These are phyloP conservation scores for Petrosia ficiformis DNA, from an alignment of 37 sponge, comb jelly and placozoan genomes.

Conservation along the genomic window DNA sequence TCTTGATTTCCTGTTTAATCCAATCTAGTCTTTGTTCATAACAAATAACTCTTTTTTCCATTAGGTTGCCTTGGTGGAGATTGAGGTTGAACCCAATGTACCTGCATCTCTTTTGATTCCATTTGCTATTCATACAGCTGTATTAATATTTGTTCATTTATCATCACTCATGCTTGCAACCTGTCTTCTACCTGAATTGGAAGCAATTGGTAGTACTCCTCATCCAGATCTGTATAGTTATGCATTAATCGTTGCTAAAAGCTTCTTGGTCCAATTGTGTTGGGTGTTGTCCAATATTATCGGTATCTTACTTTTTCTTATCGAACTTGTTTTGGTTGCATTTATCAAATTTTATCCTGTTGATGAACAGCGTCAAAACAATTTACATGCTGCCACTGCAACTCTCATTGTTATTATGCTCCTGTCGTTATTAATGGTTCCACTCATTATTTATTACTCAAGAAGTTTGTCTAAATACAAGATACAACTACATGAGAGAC, in stretches of 20 bases:
- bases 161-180: constrained; percentile 67
- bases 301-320: constrained; percentile 56
- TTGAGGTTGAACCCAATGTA: constrained; percentile 18
- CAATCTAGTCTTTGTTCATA: too few species aligned
- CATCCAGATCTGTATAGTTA: constrained; percentile 29
- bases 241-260: constrained; percentile 17
- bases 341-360: constrained; percentile 66
- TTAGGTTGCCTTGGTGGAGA: constrained; percentile 79
- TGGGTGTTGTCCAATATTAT: constrained; percentile 74
- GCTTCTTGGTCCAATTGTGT: constrained; percentile 34
- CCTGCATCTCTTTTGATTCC: constrained; percentile 44
- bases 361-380: not conserved
- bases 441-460: constrained; percentile 31
- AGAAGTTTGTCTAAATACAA: constrained; percentile 33
- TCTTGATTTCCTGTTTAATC: too few species aligned
- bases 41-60: too few species aligned
- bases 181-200: constrained; percentile 62
- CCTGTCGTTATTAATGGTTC: constrained; percentile 14
- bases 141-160: constrained; percentile 70
- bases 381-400: constrained; percentile 43
- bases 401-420: constrained; percentile 31
- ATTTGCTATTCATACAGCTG: constrained; percentile 57
- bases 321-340: constrained; percentile 51
- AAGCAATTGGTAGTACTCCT: constrained; percentile 31
- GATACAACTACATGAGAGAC: constrained; percentile 34